Evolutionary conservation across 2,113 vertebrate species (phyloP).

Genomic region (Dasyprocta punctata): DNA sequence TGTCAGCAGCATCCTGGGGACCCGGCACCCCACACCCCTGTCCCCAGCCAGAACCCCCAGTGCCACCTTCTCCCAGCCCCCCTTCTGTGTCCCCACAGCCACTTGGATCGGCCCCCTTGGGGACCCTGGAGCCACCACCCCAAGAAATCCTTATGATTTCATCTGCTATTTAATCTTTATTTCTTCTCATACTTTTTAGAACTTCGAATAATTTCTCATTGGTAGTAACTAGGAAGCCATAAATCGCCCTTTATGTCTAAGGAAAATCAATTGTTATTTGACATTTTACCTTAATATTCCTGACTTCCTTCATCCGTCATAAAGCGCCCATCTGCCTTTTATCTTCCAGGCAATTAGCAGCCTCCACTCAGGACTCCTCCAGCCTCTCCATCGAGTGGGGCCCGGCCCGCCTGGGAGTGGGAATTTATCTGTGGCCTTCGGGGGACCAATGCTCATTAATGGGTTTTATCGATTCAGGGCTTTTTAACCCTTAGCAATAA

Average conservation of each 20-base stretch:
- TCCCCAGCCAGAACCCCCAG: background rate
- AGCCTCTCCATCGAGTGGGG: constrained; percentile 79
- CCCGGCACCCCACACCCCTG: background rate
- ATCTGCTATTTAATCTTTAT: constrained; percentile 84
- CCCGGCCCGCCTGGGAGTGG: constrained; percentile 71
- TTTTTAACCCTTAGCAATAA: constrained; percentile 83
- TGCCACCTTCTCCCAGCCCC: background rate
- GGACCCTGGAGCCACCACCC: constrained; percentile 62
- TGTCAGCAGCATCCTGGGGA: background rate
- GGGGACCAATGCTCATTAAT: constrained; percentile 79
- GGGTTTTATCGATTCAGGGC: constrained; percentile 81
- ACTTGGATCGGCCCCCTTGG: constrained; percentile 42
- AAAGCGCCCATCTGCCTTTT: constrained; percentile 85
- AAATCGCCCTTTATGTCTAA: constrained; percentile 83
- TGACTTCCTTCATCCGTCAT: constrained; percentile 84
- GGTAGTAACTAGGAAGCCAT: constrained; percentile 83
- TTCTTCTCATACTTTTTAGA: constrained; percentile 81
- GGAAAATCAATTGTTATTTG: constrained; percentile 86
- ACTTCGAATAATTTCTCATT: constrained; percentile 82
- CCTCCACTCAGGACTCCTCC: constrained; percentile 79
- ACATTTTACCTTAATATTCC: constrained; percentile 86
- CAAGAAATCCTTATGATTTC: constrained; percentile 76
- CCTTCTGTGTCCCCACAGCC: background rate
- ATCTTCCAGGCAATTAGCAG: constrained; percentile 86
- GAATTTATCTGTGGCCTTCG: constrained; percentile 79